These are phyloP conservation scores for Stomatorhinus ivindoensis DNA, from an alignment of 2,113 vertebrate genomes.

Conservation along the genomic window DNA sequence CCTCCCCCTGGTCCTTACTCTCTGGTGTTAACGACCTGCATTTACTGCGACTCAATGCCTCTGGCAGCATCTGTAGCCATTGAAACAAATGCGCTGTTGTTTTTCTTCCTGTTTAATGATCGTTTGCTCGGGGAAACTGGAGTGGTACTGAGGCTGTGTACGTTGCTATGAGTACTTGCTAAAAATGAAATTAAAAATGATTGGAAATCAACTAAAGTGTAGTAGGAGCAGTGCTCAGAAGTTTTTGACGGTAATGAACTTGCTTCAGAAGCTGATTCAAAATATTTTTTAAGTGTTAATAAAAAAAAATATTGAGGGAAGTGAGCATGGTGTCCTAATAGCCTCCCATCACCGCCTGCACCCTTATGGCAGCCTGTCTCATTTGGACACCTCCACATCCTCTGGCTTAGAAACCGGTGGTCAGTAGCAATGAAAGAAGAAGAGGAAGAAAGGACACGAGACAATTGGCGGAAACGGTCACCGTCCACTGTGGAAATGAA, in stretches of 20 bases:
- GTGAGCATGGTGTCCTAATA: neutral
- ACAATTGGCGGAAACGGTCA: conserved; percentile 22
- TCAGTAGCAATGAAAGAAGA: neutral
- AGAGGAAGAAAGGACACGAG: conserved; percentile 12
- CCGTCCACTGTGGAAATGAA: conserved; percentile 6
- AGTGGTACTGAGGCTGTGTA: neutral
- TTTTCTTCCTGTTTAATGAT: neutral
- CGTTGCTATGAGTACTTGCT: neutral
- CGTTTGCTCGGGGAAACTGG: neutral
- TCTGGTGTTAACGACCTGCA: neutral
- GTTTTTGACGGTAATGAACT: neutral
- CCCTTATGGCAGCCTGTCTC: neutral
- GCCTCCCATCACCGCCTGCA: neutral
- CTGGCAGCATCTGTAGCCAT: neutral
- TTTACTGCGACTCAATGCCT: neutral
- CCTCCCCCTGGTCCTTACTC: neutral
- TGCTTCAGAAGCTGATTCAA: neutral
- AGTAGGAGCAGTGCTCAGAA: neutral
- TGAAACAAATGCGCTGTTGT: neutral
- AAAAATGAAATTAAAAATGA: neutral
- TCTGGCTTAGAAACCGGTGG: neutral
- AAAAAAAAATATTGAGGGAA: neutral
- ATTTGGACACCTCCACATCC: neutral
- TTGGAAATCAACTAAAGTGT: neutral
- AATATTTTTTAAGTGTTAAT: neutral